Evolutionary conservation across 2,888 invertebrate genomes (phyloP), one percentile per base, ranked within the genome.

Genomic region (Pasiphila rectangulata): DNA sequence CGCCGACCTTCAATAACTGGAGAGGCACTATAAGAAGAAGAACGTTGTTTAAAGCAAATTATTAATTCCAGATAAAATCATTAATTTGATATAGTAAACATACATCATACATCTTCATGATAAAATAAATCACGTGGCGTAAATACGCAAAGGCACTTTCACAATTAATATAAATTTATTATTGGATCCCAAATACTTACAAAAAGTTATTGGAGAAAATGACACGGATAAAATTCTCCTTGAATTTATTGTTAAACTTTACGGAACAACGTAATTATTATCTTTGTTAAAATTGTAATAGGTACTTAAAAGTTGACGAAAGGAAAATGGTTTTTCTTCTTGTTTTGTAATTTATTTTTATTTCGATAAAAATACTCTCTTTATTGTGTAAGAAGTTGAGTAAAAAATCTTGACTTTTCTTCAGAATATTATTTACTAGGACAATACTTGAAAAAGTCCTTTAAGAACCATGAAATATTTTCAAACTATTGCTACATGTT

Each of bases 251-350:
- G 52, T 41, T 29, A 45, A 52, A 52, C 48, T 52, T 52, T 27
- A 45, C 17, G 52, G 45, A 47, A 52, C 45, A 52, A 52, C 48
- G 52, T 52, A 52, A 52, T 52, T 52, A 52, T 52, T 52, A 48
- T 52, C 42, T 42, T 45, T 48, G 48, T 45, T 45, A 48, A 48
- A 45, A 52, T 52, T 45, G 45, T 41, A 47, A 46, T 47, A 45
- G 50, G 45, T 50, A 46, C 50, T 50, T 50, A 50, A 50, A 45
- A 50, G 50, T 50, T 45, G 45, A 42, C 50, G 50, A 46, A 45
- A 50, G 15, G 45, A 50, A 41, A 45, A 50, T 50, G 45, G 37
- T 50, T 50, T 50, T 42, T 45, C 50, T 46, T 50, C 41, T 16
- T 42, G 49, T 45, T 49, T 40, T 41, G 32, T 35, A 20, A 46